Evolutionary conservation across 2,797 vertebrate species (phyloP).

Genomic region (Myripristis murdjan): DNA sequence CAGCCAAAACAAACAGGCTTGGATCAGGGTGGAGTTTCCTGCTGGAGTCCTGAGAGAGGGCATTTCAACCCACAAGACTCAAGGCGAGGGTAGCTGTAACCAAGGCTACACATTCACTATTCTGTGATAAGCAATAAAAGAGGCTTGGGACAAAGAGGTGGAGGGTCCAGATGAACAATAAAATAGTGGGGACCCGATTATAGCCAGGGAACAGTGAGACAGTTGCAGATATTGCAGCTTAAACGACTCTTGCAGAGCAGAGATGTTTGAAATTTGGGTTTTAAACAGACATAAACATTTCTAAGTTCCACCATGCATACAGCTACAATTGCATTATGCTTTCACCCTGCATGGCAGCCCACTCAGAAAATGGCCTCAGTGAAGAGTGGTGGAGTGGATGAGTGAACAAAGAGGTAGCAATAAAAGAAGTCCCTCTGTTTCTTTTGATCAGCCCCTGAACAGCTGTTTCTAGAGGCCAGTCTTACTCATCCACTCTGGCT

Average conservation of each 20-base stretch:
- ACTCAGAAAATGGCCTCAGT: constrained; percentile 40
- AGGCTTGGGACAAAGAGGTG: constrained; percentile 36
- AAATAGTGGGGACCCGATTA: neutral
- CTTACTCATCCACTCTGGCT: constrained; percentile 70
- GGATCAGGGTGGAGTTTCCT: constrained; percentile 82
- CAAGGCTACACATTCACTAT: constrained; percentile 52
- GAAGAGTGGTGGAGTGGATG: constrained; percentile 58
- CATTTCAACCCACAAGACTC: constrained; percentile 54
- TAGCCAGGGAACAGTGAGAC: constrained; percentile 6
- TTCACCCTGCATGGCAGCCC: constrained; percentile 35
- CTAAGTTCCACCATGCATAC: neutral
- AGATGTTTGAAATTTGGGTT: neutral
- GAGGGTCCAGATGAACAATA: constrained; percentile 50
- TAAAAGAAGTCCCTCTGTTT: constrained; percentile 69
- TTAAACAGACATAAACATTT: constrained; percentile 3
- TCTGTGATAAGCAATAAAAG: constrained; percentile 44
- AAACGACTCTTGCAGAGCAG: neutral
- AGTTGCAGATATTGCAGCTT: constrained; percentile 24
- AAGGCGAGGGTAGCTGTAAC: constrained; percentile 51
- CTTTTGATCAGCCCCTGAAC: constrained; percentile 75
- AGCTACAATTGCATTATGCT: constrained; percentile 10
- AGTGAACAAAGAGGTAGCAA: constrained; percentile 69
- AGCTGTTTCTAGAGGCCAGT: constrained; percentile 75
- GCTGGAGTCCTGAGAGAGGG: constrained; percentile 68
- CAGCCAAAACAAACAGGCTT: constrained; percentile 74